Conservation (phyloP, 2,888 invertebrate species). For the Julus scanicus region DNA sequence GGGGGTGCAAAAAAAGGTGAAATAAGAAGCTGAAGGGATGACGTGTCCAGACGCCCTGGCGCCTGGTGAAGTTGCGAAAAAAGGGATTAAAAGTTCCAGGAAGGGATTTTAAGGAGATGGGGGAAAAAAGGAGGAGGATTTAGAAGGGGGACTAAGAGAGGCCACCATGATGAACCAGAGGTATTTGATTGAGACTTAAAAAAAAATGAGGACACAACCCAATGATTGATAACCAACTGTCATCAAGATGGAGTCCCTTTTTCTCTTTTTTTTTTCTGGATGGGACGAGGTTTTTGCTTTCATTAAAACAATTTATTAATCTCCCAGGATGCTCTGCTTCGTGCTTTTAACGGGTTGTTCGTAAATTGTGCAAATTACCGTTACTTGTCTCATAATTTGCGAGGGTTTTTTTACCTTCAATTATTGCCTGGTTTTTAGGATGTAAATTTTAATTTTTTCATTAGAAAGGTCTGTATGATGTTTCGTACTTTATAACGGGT, state of each 20-base stretch:
- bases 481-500: too few species aligned
- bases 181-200: constrained; percentile 15
- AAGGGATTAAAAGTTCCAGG: constrained; percentile 1
- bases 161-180: neutral
- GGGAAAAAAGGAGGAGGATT: neutral
- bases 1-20: constrained; percentile 4
- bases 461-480: too few species aligned
- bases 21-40: constrained; percentile 14
- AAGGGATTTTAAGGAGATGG: neutral
- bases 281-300: neutral
- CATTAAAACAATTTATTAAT: constrained; percentile 3
- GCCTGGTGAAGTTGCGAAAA: neutral
- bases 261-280: neutral
- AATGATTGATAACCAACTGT: neutral
- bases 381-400: too few species aligned
- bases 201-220: constrained; percentile 4
- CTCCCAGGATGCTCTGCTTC: neutral
- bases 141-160: neutral
- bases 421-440: too few species aligned
- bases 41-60: neutral
- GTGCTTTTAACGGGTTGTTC: neutral
- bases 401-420: too few species aligned
- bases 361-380: too few species aligned
- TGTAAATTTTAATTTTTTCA: too few species aligned
- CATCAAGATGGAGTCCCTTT: neutral